Evolutionary conservation across 2,113 vertebrate genomes (phyloP).

Genomic region (Coptodon bakossiorum): DNA sequence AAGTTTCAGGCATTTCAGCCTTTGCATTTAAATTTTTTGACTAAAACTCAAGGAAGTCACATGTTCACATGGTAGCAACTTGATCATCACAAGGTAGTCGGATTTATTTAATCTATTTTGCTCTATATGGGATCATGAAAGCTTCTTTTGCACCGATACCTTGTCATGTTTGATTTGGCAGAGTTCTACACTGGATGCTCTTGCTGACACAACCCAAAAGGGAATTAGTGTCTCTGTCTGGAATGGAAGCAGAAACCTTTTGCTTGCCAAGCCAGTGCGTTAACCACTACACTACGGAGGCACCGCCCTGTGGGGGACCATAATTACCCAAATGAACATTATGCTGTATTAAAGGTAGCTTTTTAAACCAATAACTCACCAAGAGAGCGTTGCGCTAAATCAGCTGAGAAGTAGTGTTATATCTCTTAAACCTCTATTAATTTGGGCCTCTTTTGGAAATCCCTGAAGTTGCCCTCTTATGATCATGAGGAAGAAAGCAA

Average conservation of each 20-base stretch:
- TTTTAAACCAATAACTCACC: neutral
- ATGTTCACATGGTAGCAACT: neutral
- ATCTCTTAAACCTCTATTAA: neutral
- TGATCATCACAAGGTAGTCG: neutral
- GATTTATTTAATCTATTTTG: neutral
- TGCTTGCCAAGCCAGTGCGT: neutral
- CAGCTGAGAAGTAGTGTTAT: neutral
- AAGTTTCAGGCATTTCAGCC: neutral
- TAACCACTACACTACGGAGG: neutral
- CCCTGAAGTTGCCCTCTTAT: neutral
- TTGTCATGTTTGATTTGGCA: neutral
- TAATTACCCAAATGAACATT: neutral
- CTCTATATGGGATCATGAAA: neutral
- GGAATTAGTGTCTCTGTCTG: neutral
- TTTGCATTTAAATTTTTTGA: neutral
- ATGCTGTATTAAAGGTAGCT: neutral
- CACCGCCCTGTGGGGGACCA: neutral
- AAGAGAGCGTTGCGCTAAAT: neutral
- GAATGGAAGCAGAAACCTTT: neutral
- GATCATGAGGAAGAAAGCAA: neutral
- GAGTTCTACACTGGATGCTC: neutral
- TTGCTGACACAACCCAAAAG: neutral
- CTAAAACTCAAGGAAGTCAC: neutral
- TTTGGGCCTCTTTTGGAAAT: neutral
- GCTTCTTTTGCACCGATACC: neutral